Evolutionary conservation across 1,140 invertebrate species (phyloP).

Genomic region (Leptonema lineaticorne): DNA sequence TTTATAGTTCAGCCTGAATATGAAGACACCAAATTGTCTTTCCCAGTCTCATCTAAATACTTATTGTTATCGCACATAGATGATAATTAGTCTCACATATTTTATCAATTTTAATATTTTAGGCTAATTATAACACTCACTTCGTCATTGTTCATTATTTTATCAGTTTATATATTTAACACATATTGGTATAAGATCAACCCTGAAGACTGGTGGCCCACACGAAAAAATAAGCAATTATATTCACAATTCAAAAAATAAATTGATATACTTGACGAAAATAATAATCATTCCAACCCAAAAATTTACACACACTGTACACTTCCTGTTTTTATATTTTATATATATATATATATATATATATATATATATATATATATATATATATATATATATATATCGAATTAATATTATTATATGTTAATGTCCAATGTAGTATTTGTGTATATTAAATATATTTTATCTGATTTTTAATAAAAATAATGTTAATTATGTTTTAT

Average conservation of each 20-base stretch:
- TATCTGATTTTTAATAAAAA: no score
- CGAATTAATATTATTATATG: slow-evolving; percentile 29
- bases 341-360: slow-evolving; percentile 23
- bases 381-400: no score
- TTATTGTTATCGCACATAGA: slow-evolving; percentile 26
- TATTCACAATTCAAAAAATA: slow-evolving; percentile 5
- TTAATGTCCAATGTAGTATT: slow-evolving; percentile 19
- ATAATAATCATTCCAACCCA: slow-evolving; percentile 8
- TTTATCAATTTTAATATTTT: slow-evolving; percentile 28
- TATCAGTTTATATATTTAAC: slow-evolving; percentile 22
- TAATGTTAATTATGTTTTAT: slow-evolving; percentile 36
- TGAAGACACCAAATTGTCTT: slow-evolving; percentile 20
- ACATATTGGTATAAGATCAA: slow-evolving; percentile 27
- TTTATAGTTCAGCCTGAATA: slow-evolving; percentile 20
- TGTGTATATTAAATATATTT: slow-evolving; percentile 9
- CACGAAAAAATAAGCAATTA: slow-evolving; percentile 10
- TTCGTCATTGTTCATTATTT: slow-evolving; percentile 17
- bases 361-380: no score
- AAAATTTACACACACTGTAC: slow-evolving; percentile 34
- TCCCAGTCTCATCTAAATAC: slow-evolving; percentile 26
- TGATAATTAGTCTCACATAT: slow-evolving; percentile 22
- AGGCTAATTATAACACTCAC: slow-evolving; percentile 33
- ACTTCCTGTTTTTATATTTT: slow-evolving; percentile 24
- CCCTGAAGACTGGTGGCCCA: slow-evolving; percentile 27
- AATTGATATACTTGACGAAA: slow-evolving; percentile 2